Evolutionary conservation across 1,140 invertebrate species (phyloP).

Genomic region (Polyergus mexicanus): DNA sequence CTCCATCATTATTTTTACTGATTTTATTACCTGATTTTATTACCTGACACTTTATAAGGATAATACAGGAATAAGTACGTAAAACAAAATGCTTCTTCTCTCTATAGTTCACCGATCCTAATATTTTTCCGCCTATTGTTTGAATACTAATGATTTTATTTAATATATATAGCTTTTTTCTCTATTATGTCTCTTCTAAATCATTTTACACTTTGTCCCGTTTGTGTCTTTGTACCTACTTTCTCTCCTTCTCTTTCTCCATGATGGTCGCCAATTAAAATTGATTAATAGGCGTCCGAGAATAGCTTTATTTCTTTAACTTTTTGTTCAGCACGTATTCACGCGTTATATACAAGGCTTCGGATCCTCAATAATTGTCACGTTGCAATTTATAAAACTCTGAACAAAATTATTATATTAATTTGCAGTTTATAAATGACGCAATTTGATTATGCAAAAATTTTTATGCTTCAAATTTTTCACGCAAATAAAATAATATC

Average conservation of each 20-base stretch:
- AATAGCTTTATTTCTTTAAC: not conserved
- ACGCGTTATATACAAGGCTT: not conserved
- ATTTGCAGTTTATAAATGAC: not conserved
- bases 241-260: not conserved
- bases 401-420: not conserved
- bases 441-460: not conserved
- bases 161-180: not conserved
- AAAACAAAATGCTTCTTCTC: not conserved
- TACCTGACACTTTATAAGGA: no score
- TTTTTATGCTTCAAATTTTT: no score
- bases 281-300: constrained; percentile 5
- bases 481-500: no score
- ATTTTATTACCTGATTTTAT: no score
- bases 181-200: not conserved
- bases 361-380: not conserved
- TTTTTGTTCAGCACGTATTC: not conserved
- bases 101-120: not conserved
- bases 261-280: not conserved
- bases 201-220: not conserved
- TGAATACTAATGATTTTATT: not conserved
- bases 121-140: not conserved
- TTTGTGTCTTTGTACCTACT: not conserved
- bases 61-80: no score
- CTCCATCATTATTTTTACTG: not conserved
- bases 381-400: not conserved